Base-by-base conservation (phyloP, 2,888 invertebrate species). In the Scaeva pyrastri region DNA sequence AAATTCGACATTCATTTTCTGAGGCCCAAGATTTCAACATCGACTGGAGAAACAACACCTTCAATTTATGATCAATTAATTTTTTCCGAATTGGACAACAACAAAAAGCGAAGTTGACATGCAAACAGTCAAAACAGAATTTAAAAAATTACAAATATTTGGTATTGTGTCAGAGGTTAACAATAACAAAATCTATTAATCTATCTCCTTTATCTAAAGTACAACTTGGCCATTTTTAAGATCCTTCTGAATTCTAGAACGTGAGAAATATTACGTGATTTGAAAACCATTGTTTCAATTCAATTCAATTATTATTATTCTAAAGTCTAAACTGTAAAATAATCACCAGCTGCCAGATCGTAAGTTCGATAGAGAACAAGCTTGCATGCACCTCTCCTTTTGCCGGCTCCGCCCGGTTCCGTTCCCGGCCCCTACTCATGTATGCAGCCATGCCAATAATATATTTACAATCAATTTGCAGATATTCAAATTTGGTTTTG, bases 401-500 rank as follows among this genome's bases (percentile, higher is more conserved):
- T n/a, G n/a, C n/a, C n/a, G n/a, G n/a, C n/a, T n/a, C n/a, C n/a
- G n/a, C n/a, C n/a, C n/a, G n/a, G n/a, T n/a, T n/a, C n/a, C n/a
- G n/a, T n/a, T 68, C 60, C 68, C 62, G 55, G 68, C 56, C 60
- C 68, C 23, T 21, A n/a, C 2, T 19, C 19, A 16, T 19, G n/a
- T n/a, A n/a, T n/a, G n/a, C n/a, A n/a, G n/a, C 31, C 5, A 31
- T 81, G 76, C 71, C 75, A 85, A 75, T 77, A 52, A 39, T 10
- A 1, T 39, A 50, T 70, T 52, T 52, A 74, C 78, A 66, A 52
- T 73, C 62, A 71, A 60, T 68, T 41, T 58, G 36, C 16, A 48
- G 55, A 70, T 74, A 86, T 86, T 82, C 71, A 86, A 86, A 82
- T 81, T 81, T 50, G 31, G 39, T 64, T 85, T 75, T 23, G 43